phyloP scores from a whole-genome alignment of 2,888 invertebrate genomes.

The Torymus texanus region DNA sequence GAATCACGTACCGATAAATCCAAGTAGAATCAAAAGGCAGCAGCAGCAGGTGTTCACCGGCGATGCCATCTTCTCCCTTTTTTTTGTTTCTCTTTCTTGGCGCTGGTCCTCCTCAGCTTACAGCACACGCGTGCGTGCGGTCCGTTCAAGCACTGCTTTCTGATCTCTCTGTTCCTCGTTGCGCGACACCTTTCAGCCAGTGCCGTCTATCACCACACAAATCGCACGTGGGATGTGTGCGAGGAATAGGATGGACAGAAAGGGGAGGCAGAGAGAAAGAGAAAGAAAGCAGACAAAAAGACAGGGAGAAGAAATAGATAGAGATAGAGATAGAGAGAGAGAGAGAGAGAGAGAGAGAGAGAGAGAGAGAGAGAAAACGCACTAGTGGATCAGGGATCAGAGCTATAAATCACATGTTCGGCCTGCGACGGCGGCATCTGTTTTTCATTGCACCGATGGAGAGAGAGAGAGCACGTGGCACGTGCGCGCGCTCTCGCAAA shows the following conservation, averaged over 20 bases:
- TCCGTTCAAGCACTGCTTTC: too few relatives aligned
- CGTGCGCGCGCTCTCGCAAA: conserved; percentile 6
- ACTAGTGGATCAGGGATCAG: neutral
- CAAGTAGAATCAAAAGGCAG: conserved; percentile 52
- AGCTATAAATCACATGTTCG: conserved; percentile 47
- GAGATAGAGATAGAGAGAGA: too few relatives aligned
- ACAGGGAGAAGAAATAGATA: neutral
- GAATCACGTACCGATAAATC: conserved; percentile 57
- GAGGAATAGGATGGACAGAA: neutral
- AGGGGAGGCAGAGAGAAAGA: neutral
- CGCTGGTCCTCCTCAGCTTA: neutral
- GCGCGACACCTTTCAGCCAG: too few relatives aligned
- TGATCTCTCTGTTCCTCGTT: too few relatives aligned
- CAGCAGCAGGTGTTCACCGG: conserved; percentile 52
- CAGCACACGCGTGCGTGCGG: neutral
- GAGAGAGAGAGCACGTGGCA: too few relatives aligned
- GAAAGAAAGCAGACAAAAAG: neutral
- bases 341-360: neutral
- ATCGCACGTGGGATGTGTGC: too few relatives aligned
- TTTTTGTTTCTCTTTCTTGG: neutral
- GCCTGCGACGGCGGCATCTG: conserved; percentile 14
- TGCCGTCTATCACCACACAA: too few relatives aligned
- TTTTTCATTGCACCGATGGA: conserved; percentile 14
- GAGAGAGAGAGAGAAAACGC: neutral
- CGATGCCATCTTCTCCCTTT: conserved; percentile 32